Evolutionary conservation across 2,113 vertebrate genomes (phyloP).

Genomic region (Sorex araneus): DNA sequence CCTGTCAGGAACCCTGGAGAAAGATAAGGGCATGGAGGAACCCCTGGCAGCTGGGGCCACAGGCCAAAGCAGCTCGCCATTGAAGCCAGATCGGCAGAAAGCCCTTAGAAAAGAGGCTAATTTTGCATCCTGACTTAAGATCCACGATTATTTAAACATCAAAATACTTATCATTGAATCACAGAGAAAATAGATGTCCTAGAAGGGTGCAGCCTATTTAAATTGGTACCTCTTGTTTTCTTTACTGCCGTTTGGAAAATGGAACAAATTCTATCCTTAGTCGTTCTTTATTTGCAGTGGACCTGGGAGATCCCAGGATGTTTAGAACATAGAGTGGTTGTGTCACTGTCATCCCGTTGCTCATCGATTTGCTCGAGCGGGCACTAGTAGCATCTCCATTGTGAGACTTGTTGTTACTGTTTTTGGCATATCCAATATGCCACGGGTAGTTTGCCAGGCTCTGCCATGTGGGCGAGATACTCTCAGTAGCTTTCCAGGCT

Average conservation of each 20-base stretch:
- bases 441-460: too few relatives aligned
- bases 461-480: too few relatives aligned
- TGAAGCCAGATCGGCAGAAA: not conserved
- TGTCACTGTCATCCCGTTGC: too few relatives aligned
- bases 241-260: not conserved
- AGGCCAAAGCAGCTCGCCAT: not conserved
- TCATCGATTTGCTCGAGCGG: too few relatives aligned
- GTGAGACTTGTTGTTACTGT: too few relatives aligned
- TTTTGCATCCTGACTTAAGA: not conserved
- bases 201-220: not conserved
- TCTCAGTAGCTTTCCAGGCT: too few relatives aligned
- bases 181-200: not conserved
- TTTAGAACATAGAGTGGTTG: not conserved
- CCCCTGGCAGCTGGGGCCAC: not conserved
- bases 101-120: slow-evolving; percentile 2
- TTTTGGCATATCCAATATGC: too few relatives aligned
- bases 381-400: too few relatives aligned
- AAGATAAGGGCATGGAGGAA: not conserved
- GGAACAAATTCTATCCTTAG: not conserved
- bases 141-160: slow-evolving; percentile 34
- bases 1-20: not conserved
- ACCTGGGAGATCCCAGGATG: not conserved
- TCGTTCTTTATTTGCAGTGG: not conserved
- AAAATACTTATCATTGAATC: slow-evolving; percentile 43
- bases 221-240: not conserved